Base-by-base conservation (phyloP, 2,797 vertebrate genomes). In the Typhlichthys subterraneus region DNA sequence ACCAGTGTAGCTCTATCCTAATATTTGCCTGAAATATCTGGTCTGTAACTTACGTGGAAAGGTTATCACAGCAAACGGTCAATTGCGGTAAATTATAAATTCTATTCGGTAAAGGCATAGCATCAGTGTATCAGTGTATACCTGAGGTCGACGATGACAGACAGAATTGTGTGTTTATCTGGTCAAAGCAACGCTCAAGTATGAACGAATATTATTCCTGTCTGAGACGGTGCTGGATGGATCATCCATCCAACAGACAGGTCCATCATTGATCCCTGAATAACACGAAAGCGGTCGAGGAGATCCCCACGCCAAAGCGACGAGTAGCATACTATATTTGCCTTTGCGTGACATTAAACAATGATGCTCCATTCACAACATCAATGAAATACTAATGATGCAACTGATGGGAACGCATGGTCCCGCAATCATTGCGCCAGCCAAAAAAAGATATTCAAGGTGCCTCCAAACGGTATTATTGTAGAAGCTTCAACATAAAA, bases 271-370 rank as follows among this genome's bases (percentile, higher is more conserved):
- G 2, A 3, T 1, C 33, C 33, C 33, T 38, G 33, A 38, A 38
- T 38, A 38, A 6, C 33, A 38, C 33, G 33, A 38, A 38, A 38
- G 8, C 33, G 33, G 5, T 51, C 46, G 13, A 51, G 49, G 13
- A 51, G 49, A 51, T 14, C 13, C 13, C 49, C 49, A 51, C 13
- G 14, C 49, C 9, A 14, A 13, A 51, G 4, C 49, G 13, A n/a
- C 8, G 6, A 8, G 46, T 12, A 48, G 19, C 19, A 2, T 23
- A 23, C 19, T 23, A 23, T 23, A 23, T 23, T 54, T 61, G 65
- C 72, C 75, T 72, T 72, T 73, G 69, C 63, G 58, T 85, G 83
- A 83, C 86, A 84, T 89, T 85, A 85, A 71, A 87, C 86, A 85
- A 88, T 65, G 59, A 81, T 19, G 79, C 77, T 80, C 60, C 86